Base-by-base conservation (phyloP, 2,797 vertebrate species). In the Helicolenus hilgendorfi region DNA sequence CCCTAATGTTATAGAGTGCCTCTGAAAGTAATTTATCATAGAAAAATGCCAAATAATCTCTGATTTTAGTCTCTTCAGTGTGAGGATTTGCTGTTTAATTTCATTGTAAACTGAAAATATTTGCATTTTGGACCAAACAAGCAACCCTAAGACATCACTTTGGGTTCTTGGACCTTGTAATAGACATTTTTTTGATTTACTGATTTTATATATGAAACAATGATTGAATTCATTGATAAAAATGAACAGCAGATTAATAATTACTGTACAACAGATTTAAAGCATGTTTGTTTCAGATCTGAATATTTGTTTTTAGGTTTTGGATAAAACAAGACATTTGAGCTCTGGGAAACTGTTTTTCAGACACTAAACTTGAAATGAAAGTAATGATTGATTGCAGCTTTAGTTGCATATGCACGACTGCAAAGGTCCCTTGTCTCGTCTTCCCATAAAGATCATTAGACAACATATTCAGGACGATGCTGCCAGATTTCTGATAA, bases 371-470 rank as follows among this genome's bases (percentile, higher is more conserved):
- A 62, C 59, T 31, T 62, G 15, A 31, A 62, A 20, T 63, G 9
- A 63, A 33, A n/a, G 20, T 29, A 58, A 26, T 24, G 22, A 58
- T 11, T 58, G 22, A 2, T 58, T 26, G 1, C 22, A 58, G 41
- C 41, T 59, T 59, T 26, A 1, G 22, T 58, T 26, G n/a, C n/a
- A n/a, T n/a, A n/a, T n/a, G n/a, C 31, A 27, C 8, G 5, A 10
- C 31, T 35, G 26, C 13, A 81, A 82, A 79, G 22, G 64, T 71
- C 22, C 18, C 53, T 65, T 11, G 35, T 77, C 41, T 27, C 0
- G 15, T 76, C 49, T 71, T 63, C n/a, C n/a, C 11, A 22, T n/a
- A 33, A 63, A 78, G 56, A 82, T 68, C 49, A 78, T 56, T 29
- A 83, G 20, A 75, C 24, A 60, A 53, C 27, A 49, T 9, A 60